Base-by-base conservation (phyloP, 2,113 vertebrate genomes). In the Gavia stellata region DNA sequence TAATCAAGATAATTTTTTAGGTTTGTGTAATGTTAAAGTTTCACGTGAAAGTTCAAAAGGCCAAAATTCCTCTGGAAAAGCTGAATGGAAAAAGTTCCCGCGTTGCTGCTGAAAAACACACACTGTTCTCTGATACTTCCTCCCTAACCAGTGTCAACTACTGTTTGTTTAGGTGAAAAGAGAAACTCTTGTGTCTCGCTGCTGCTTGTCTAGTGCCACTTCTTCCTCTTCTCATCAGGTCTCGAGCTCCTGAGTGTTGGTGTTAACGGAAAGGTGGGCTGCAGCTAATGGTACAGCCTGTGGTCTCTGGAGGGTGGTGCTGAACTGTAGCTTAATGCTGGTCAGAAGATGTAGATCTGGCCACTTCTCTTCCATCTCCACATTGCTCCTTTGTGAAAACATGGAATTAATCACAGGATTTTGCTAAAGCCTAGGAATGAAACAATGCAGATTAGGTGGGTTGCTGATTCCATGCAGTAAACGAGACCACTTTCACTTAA, bases 11-110 rank as follows among this genome's bases (percentile, higher is more conserved):
- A 5, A 56, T 79, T 96, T 95, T 97, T 97, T 96, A 97, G 81
- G 82, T 97, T 97, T 96, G 79, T 97, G 81, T 97, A 96, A 97
- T 93, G 82, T 97, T 97, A 81, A 96, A 96, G 92, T 93, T 97
- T 93, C 97, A 94, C 7, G 31, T 95, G 68, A 15, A 96, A 96
- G 95, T 97, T 97, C 92, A 97, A 96, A 97, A 94, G 91, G 96
- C 96, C 91, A 93, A 94, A 97, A 96, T 97, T 97, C 81, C 80
- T 85, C 74, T 92, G 77, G 38, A 82, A 44, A 10, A 90, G 31
- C 62, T 52, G 31, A 55, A 38, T 49, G 58, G 59, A 14, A 29
- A 97, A 96, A 58, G 89, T 59, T 96, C 70, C 92, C 19, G 3
- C 86, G 49, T 90, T 96, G 81, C 81, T 84, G 85, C 91, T 97